Percentiles rank a stretch among this genome's conserved stretches.
phyloP scores from a whole-genome alignment of 2,888 invertebrate species.

The Xanthia togata region DNA sequence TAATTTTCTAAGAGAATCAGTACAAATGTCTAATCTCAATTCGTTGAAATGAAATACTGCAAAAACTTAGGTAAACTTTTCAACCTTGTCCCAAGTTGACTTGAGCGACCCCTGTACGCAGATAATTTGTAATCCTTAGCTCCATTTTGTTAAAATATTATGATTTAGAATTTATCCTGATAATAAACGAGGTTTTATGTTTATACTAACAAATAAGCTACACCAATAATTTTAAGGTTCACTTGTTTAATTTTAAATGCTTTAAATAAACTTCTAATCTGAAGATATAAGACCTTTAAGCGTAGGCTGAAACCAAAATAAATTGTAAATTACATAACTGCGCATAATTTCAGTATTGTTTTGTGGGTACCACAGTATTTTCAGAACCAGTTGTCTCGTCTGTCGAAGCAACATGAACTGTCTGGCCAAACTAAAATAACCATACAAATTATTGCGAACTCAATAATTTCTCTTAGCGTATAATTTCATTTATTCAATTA shows the following conservation, averaged over 20 bases:
- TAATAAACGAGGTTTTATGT: slow-evolving; percentile 10
- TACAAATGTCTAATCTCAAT: slow-evolving; percentile 24
- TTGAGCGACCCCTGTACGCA: slow-evolving; percentile 34
- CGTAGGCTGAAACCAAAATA: not conserved
- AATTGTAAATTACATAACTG: not conserved
- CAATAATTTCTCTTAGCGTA: not conserved
- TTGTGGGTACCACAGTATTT: not conserved
- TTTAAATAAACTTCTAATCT: not conserved
- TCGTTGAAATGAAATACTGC: slow-evolving; percentile 47
- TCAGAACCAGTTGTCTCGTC: not conserved
- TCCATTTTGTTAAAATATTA: slow-evolving; percentile 33
- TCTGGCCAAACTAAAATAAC: not conserved
- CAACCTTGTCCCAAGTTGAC: slow-evolving; percentile 42
- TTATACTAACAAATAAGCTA: not conserved
- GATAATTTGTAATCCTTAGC: slow-evolving; percentile 30
- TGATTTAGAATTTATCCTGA: slow-evolving; percentile 17
- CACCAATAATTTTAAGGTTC: not conserved
- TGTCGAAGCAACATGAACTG: not conserved
- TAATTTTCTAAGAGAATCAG: slow-evolving; percentile 25
- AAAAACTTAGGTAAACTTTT: slow-evolving; percentile 18
- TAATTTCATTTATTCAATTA: not conserved
- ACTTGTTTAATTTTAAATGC: slow-evolving; percentile 9
- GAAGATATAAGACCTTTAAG: not conserved
- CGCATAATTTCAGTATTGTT: not conserved
- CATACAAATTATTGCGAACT: not conserved